Evolutionary conservation across 1,140 invertebrate species (phyloP).

Genomic region (Orchesella cincta): DNA sequence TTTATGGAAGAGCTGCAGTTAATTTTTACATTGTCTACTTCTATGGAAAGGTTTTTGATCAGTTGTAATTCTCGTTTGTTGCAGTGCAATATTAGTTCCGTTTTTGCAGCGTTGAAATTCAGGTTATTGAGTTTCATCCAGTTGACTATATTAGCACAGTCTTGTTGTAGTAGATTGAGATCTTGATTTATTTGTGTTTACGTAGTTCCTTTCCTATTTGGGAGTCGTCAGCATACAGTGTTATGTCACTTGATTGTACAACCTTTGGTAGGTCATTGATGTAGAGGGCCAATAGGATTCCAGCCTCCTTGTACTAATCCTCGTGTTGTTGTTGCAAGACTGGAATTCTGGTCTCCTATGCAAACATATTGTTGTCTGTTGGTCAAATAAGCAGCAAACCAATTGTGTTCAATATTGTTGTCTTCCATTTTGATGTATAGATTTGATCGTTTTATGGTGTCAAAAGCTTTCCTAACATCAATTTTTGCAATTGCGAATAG

Average conservation of each 20-base stretch:
- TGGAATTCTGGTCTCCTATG: not conserved
- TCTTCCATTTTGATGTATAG: not conserved
- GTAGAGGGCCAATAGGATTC: not conserved
- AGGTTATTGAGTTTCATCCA: not conserved
- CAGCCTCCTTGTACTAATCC: not conserved
- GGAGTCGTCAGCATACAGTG: not conserved
- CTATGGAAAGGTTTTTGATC: not conserved
- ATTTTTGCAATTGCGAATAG: not conserved
- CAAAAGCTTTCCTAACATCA: not conserved
- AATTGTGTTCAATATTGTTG: not conserved
- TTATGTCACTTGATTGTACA: not conserved
- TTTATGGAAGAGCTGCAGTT: not conserved
- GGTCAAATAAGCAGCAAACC: not conserved
- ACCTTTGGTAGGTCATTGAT: not conserved
- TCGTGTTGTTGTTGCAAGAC: not conserved
- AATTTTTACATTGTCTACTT: not conserved
- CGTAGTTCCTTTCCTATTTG: not conserved
- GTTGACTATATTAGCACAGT: not conserved
- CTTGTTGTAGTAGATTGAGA: not conserved
- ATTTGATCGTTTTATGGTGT: not conserved
- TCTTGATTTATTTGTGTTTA: not conserved
- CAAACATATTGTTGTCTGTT: not conserved
- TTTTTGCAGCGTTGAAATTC: not conserved
- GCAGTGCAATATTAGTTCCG: not conserved
- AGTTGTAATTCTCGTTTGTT: not conserved